Base-by-base conservation (phyloP, 1,140 invertebrate genomes). In the Drosophila repleta region DNA sequence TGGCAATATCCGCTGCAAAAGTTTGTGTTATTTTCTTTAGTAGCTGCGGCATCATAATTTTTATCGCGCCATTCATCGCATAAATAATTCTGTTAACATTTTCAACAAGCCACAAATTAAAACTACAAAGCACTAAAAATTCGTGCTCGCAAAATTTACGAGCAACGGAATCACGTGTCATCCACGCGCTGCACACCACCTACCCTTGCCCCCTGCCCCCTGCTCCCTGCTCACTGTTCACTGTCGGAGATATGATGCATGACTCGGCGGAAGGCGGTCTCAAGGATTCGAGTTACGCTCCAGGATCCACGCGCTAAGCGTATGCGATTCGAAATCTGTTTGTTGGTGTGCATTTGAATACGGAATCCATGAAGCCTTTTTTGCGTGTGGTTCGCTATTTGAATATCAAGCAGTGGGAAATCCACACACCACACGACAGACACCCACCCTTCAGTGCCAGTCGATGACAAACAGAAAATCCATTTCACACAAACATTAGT, bases 81-180 rank as follows among this genome's bases (percentile, higher is more conserved):
- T 88, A 88, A 88, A 88, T 90, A 90, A 90, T 90, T 79, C 87
- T 69, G 82, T 85, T 88, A 87, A 83, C 83, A 77, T 67, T 78
- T 74, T 78, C 79, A 90, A 90, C 88, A 83, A 90, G 84, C 84
- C 85, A 68, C 87, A 88, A 90, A 90, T 90, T 90, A 87, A 90
- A 90, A 90, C 87, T 90, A 90, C 83, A 90, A 88, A 90, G 74
- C 82, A 90, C 79, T 90, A 90, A 84, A 87, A 89, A 82, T 65
- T 72, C 60, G 48, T 41, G 71, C 65, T 24, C 41, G 70, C 32
- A 68, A 87, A 83, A 90, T 90, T 90, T 90, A 90, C 82, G 87
- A 90, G 52, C 79, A 74, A 55, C 88, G 88, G 85, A 89, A 90
- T 90, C 88, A 90, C 88, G 88, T 90, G 88, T 84, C 89, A 82